Base-by-base conservation (phyloP, 2,797 vertebrate genomes). In the Oceanodroma leucorhoa region DNA sequence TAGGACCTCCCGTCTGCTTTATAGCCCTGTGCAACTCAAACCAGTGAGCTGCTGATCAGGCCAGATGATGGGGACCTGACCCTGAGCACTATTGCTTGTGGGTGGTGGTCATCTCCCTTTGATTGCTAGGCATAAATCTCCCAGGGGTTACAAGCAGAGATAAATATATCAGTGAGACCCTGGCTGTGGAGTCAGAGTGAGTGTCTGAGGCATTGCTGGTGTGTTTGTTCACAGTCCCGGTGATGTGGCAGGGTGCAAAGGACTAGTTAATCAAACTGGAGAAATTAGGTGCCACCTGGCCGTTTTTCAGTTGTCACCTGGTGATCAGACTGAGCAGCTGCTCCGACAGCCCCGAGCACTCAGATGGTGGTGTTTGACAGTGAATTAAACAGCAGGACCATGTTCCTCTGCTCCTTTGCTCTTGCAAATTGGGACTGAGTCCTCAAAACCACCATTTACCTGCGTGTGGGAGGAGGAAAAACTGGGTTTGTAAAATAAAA, bases 261-360 rank as follows among this genome's bases (percentile, higher is more conserved):
- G 45, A 41, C 81, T 65, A 71, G 79, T 96, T 95, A 95, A 95
- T 94, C 90, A 92, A 64, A 62, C 57, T 78, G 69, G 38, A 85
- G 88, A 48, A 85, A 92, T 90, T n/a, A 83, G 86, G 82, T 95
- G 84, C 81, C 86, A 83, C 90, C 23, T 0, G 4, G 78, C 61
- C 0, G 4, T 85, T 92, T 92, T 75, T 83, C 79, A 89, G 75
- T 78, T 96, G 88, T 95, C 95, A 83, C 83, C 65, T 71, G 76
- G 67, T 5, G 23, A 54, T 89, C 83, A 60, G 90, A n/a, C 12
- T 6, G 46, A 76, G 80, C 53, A 55, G 84, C 88, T 76, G 71
- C 72, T 83, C 46, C 0, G 1, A 81, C 64, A 91, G 76, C 82
- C 80, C 57, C 40, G 30, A 29, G 53, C 65, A 38, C 48, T 64